Percentiles rank a stretch among this genome's conserved stretches.
Evolutionary conservation across 2,888 invertebrate species (phyloP).

Genomic region (Congeria kusceri): DNA sequence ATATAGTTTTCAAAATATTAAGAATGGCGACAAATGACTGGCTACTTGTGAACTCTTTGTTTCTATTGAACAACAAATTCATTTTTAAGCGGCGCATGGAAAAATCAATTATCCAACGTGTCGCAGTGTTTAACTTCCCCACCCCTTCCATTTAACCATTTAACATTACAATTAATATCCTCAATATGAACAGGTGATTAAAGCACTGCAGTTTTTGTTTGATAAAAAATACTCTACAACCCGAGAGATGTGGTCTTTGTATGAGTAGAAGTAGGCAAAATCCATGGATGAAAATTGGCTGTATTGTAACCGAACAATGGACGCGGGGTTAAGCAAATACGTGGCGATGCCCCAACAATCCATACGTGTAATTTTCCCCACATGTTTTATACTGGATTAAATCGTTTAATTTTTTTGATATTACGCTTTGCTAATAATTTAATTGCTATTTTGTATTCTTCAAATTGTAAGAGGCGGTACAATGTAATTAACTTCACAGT

Average conservation of each 20-base stretch:
- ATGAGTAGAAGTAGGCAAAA: constrained; percentile 9
- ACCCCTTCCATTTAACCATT: constrained; percentile 39
- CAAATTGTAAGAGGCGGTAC: too few relatives aligned
- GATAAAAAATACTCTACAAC: background rate
- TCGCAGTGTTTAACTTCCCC: constrained; percentile 47
- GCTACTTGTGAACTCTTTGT: too few relatives aligned
- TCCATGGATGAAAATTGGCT: constrained; percentile 18
- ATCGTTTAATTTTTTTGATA: too few relatives aligned
- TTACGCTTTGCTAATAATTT: too few relatives aligned
- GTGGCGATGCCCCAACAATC: background rate
- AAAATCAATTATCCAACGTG: constrained; percentile 53
- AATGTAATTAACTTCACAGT: too few relatives aligned
- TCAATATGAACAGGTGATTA: constrained; percentile 13
- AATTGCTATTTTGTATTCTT: too few relatives aligned
- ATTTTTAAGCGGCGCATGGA: too few relatives aligned
- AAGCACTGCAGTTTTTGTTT: constrained; percentile 14
- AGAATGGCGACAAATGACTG: too few relatives aligned
- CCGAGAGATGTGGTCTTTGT: background rate
- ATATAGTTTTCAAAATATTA: too few relatives aligned
- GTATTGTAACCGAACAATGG: constrained; percentile 15
- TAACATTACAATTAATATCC: constrained; percentile 27
- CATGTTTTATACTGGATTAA: too few relatives aligned
- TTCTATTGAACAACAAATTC: too few relatives aligned
- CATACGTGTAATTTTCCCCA: too few relatives aligned
- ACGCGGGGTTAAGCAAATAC: constrained; percentile 28